phyloP scores from a whole-genome alignment of 2,797 vertebrate species.

The Aplochiton taeniatus region DNA sequence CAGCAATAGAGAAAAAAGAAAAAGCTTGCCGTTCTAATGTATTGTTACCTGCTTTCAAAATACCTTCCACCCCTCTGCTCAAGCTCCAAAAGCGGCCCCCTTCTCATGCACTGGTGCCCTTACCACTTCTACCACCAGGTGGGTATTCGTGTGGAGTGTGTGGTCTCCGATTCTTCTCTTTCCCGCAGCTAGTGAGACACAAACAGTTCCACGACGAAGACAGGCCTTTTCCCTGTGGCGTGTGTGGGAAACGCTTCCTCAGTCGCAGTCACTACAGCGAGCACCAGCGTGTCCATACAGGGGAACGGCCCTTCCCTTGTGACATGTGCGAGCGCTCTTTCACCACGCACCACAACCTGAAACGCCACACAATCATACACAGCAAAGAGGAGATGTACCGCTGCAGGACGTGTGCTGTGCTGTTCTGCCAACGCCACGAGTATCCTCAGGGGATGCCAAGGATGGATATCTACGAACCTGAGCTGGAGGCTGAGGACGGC shows the following conservation, averaged over 20 bases:
- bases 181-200: slow-evolving; percentile 47
- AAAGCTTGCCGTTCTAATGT: too few relatives aligned
- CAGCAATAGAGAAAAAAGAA: too few relatives aligned
- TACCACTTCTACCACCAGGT: background rate
- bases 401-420: slow-evolving; percentile 58
- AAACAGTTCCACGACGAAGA: slow-evolving; percentile 41
- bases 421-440: slow-evolving; percentile 70
- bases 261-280: slow-evolving; percentile 33
- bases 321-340: slow-evolving; percentile 69
- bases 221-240: slow-evolving; percentile 2
- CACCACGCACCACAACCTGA: slow-evolving; percentile 53
- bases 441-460: background rate
- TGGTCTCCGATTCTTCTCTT: slow-evolving; percentile 6
- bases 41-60: background rate
- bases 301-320: slow-evolving; percentile 52
- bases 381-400: slow-evolving; percentile 65
- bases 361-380: slow-evolving; percentile 72
- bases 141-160: slow-evolving; percentile 49
- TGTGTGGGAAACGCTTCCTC: slow-evolving; percentile 33
- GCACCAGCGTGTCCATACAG: slow-evolving; percentile 21
- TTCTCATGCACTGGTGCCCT: background rate
- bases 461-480: too few relatives aligned
- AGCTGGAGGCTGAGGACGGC: slow-evolving; percentile 11
- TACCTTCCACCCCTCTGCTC: background rate
- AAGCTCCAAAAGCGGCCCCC: background rate